phyloP scores from a whole-genome alignment of 2,888 invertebrate species.

The Spodoptera picta region DNA sequence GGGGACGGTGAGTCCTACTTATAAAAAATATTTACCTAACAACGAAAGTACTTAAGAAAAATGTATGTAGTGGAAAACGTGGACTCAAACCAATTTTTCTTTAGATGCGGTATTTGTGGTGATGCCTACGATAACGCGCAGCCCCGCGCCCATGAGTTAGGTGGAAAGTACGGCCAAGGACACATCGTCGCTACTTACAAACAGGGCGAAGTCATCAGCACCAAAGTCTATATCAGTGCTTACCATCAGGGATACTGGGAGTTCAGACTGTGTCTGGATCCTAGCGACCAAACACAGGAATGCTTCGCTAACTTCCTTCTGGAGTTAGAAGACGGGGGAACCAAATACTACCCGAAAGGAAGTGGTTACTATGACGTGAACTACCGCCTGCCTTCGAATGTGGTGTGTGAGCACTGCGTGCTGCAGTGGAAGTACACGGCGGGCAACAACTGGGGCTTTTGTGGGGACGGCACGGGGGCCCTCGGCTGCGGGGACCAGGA shows the following conservation, averaged over 20 bases:
- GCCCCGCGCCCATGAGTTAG: conserved; percentile 94
- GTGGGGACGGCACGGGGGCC: conserved; percentile 91
- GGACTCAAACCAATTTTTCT: too few species aligned
- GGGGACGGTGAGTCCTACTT: conserved; percentile 87
- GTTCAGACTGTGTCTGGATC: conserved; percentile 93
- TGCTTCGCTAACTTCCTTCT: conserved; percentile 92
- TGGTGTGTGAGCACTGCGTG: conserved; percentile 93
- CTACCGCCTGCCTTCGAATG: conserved; percentile 88
- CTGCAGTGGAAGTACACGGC: conserved; percentile 96
- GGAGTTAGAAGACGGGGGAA: conserved; percentile 85
- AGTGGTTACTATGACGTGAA: conserved; percentile 91
- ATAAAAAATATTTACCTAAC: too few species aligned
- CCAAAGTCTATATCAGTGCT: conserved; percentile 93
- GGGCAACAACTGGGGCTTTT: conserved; percentile 94
- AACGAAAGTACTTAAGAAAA: too few species aligned
- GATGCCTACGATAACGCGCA: conserved; percentile 92
- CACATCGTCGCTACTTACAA: conserved; percentile 92
- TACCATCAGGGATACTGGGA: conserved; percentile 95
- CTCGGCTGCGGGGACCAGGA: conserved; percentile 96
- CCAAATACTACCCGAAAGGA: conserved; percentile 91
- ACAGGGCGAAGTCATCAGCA: conserved; percentile 90
- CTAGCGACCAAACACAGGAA: conserved; percentile 90
- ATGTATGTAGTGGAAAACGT: too few species aligned
- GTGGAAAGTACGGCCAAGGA: conserved; percentile 93
- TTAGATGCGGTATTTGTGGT: conserved; percentile 94